These are phyloP conservation scores for Lasioglossum pauxillum DNA, from an alignment of 2,888 invertebrate genomes.

Conservation along the genomic window DNA sequence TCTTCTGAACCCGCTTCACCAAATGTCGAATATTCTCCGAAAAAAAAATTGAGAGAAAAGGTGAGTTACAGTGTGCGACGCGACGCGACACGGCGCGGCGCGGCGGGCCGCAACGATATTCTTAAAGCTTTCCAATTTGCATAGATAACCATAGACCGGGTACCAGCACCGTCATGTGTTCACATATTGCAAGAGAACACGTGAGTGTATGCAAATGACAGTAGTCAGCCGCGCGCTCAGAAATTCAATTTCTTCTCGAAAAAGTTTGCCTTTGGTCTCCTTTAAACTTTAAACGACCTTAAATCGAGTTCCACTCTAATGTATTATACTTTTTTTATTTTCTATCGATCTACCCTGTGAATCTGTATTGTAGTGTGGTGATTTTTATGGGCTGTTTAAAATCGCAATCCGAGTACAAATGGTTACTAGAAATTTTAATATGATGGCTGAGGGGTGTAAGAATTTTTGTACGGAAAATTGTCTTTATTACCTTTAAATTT, in stretches of 20 bases:
- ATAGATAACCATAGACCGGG: slow-evolving; percentile 72
- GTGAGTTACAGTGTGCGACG: slow-evolving; percentile 17
- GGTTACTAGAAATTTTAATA: neutral
- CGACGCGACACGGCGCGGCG: neutral
- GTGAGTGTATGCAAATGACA: slow-evolving; percentile 73
- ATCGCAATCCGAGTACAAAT: neutral
- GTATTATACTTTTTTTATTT: neutral
- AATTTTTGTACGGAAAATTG: neutral
- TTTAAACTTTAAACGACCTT: neutral
- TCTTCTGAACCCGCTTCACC: neutral
- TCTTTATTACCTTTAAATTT: slow-evolving; percentile 87
- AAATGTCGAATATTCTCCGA: slow-evolving; percentile 18
- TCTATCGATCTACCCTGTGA: neutral
- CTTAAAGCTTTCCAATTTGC: slow-evolving; percentile 71
- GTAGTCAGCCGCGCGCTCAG: slow-evolving; percentile 17
- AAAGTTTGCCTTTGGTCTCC: neutral
- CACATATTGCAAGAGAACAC: slow-evolving; percentile 71
- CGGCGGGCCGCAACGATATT: slow-evolving; percentile 46
- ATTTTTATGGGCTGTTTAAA: neutral
- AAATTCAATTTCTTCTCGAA: slow-evolving; percentile 26
- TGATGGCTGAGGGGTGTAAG: neutral
- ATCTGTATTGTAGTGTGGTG: neutral
- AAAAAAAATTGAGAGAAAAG: slow-evolving; percentile 32
- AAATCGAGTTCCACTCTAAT: neutral
- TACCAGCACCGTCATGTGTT: slow-evolving; percentile 62